Base-by-base conservation (phyloP, 2,113 vertebrate genomes). In the Limnothrissa miodon region DNA sequence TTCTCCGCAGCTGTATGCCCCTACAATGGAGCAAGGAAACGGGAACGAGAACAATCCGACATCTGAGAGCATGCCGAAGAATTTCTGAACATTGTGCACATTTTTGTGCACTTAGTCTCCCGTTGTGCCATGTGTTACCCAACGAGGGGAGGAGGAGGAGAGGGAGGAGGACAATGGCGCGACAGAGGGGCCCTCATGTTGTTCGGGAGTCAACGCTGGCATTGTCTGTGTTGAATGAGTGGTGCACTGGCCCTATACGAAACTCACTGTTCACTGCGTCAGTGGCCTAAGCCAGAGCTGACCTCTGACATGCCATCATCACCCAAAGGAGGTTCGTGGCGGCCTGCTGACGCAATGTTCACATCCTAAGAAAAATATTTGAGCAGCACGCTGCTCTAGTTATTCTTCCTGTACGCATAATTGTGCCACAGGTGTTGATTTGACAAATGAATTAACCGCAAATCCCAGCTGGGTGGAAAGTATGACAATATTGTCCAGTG, bases 101-200 rank as follows among this genome's bases (percentile, higher is more conserved):
- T 90, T 84, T 53, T 79, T 79, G 39, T 13, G 10, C 10, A 6
- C n/a, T 87, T 85, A 86, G 80, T 92, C 86, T 89, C 44, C 80
- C 1, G 4, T 36, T 36, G 66, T 17, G 45, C 66, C 46, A 79
- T 17, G 39, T 83, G 82, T 78, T 80, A 59, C 74, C 74, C 8
- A n/a, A 25, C 1, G 25, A 25, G n/a, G n/a, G 9, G 59, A 10
- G 36, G 66, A 13, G 5, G 33, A 5, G 5, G 59, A 9, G n/a
- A 10, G 33, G 29, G 29, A 15, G 25, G 5, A 59, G 46, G 86
- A 81, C 80, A 62, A 44, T 48, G 1, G 45, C 0, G 25, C 25
- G 39, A 84, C 80, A 17, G 45, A 86, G 45, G 45, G 78, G 44
- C 39, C 44, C 1, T 53, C 81, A 90, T 85, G 89, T 89, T 85